Evolutionary conservation across 1,140 invertebrate species (phyloP), one percentile per base, ranked within the genome.

Genomic region (Drosophila biarmipes): DNA sequence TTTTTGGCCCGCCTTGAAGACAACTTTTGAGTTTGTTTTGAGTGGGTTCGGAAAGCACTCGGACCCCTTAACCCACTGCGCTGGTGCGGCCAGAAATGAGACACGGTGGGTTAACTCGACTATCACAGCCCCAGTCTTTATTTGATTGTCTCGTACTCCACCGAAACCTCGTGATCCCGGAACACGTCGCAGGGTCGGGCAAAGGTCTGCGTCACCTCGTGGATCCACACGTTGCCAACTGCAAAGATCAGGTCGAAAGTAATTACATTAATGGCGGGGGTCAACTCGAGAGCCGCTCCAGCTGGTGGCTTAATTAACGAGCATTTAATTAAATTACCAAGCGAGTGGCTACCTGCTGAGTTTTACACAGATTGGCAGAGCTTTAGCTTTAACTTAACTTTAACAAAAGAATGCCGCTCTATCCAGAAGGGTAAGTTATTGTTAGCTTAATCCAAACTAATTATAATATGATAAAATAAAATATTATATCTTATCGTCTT

Each of bases 161-260:
- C 21, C 17, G 90, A 91, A 46, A 76, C 58, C 58, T 80, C 84
- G 54, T 91, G 67, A 57, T 91, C 90, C 42, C 78, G 92, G 57
- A 93, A 92, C 53, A 94, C 85, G 38, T 93, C 94, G 92, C 97
- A 98, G 7, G 96, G 96, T 80, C 96, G 93, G 24, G 93, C 91
- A 91, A 98, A 98, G 92, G 98, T 97, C 93, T 99, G 97, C 49
- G 97, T 97, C 75, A 94, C 92, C 91, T 98, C 97, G 91, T 98
- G 97, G 51, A 98, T 95, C 98, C 98, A 99, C 93, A 98, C 98
- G 92, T 99, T 99, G 21, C 96, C 96, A 29, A 98, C 97, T 96
- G 92, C 15, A 74, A 57, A 75, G 49, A 43, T 49, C 35, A 94
- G 43, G 66, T 6, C 27, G 34, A 53, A 40, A 31, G 10, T 61